Base-by-base conservation (phyloP, 2,888 invertebrate species). In the Macropis europaea region DNA sequence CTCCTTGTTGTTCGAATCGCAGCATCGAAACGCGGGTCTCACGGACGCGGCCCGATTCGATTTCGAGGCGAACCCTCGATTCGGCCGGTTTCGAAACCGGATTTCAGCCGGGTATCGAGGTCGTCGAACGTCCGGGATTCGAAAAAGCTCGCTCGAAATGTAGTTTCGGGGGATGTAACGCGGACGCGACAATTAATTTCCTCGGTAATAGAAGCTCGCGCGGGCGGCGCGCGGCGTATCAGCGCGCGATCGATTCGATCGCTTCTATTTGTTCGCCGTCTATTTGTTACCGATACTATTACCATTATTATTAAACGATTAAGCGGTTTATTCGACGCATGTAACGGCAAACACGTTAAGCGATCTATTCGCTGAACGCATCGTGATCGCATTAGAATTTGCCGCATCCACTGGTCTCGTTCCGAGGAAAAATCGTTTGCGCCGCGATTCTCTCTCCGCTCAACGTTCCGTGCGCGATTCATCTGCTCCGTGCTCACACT, bases 261-360 rank as follows among this genome's bases (percentile, higher is more conserved):
- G 71, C 50, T 43, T 38, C 61, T 70, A 70, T 71, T 71, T 71
- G 48, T 43, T 19, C 43, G 15, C 13, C 50, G 61, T 64, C 56
- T 66, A 79, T 77, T 76, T 64, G 71, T 68, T 79, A 59, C 54
- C 71, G 61, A 68, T 64, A 71, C 63, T 56, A 64, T 71, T 71
- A 79, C 67, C 59, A 62, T 76, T 73, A 73, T 79, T 79, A 64
- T 71, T 75, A 79, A 64, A 76, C 76, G 71, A 77, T 79, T 79
- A 79, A 77, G 79, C 79, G 67, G 76, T 56, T 77, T 76, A 79
- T 56, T 57, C 76, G 71, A 47, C 40, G 71, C 67, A 56, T 61
- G 67, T 64, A 68, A 75, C 66, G 60, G 60, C 70, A 77, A 75
- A 77, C 70, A 70, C 67, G 76, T 71, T 79, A 79, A 76, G 67